Percentiles rank a stretch among this genome's conserved stretches.
phyloP scores from a whole-genome alignment of 1,140 invertebrate species.

The Brachionus koreanus region DNA sequence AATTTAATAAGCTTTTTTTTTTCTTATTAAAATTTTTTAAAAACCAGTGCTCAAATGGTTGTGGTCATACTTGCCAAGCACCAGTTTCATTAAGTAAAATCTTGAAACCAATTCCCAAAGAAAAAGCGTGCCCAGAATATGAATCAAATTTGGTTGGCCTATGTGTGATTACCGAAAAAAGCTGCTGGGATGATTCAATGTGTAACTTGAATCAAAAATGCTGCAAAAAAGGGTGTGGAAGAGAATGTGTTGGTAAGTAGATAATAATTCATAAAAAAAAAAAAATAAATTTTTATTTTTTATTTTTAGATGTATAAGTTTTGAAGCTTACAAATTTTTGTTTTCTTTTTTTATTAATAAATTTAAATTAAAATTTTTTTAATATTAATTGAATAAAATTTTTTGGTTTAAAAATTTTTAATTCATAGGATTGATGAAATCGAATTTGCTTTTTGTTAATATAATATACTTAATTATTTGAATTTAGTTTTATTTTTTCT shows the following conservation, averaged over 20 bases:
- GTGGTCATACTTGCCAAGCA: not conserved
- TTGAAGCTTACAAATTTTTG: too few species aligned
- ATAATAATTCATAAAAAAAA: not conserved
- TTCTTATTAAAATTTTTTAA: not conserved
- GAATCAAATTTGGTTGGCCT: not conserved
- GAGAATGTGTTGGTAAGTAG: slow-evolving; percentile 15
- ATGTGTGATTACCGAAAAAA: not conserved
- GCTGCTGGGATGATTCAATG: slow-evolving; percentile 15
- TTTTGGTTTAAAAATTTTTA: not conserved
- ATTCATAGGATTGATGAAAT: not conserved
- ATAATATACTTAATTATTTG: too few species aligned
- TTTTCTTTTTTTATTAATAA: too few species aligned
- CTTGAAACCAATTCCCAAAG: not conserved
- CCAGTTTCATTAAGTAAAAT: not conserved
- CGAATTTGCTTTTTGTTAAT: too few species aligned
- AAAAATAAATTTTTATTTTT: too few species aligned
- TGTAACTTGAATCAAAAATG: slow-evolving; percentile 14
- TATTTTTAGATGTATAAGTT: not conserved
- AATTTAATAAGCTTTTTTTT: not conserved
- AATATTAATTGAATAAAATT: too few species aligned
- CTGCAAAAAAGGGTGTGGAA: not conserved
- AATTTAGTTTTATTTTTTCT: too few species aligned
- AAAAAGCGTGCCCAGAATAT: not conserved
- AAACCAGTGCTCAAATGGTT: slow-evolving; percentile 28
- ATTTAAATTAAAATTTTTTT: too few species aligned